Conservation (phyloP, 2,797 vertebrate species). For the Rhinatrema bivittatum region DNA sequence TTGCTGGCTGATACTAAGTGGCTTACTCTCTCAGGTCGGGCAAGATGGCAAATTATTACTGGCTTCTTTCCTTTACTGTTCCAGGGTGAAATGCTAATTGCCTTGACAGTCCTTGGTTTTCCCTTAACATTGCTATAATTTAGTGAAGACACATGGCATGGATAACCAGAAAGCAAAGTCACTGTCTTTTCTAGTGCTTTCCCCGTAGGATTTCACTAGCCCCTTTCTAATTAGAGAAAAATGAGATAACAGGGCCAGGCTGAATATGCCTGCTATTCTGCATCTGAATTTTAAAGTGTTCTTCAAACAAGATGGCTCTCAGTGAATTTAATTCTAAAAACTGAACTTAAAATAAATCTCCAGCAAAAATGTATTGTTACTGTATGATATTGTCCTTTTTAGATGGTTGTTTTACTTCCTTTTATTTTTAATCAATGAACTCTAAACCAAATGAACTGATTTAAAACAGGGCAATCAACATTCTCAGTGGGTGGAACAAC, state of each 20-base stretch:
- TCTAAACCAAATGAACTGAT: no score
- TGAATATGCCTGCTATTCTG: slow-evolving; percentile 9
- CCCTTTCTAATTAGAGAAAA: slow-evolving; percentile 35
- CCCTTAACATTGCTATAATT: slow-evolving; percentile 36
- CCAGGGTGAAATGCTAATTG: slow-evolving; percentile 19
- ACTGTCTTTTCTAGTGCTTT: slow-evolving; percentile 16
- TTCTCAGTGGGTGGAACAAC: no score
- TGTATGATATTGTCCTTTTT: not conserved
- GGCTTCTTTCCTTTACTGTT: slow-evolving; percentile 23
- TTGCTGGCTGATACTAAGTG: slow-evolving; percentile 5
- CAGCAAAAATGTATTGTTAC: not conserved
- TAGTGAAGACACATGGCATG: slow-evolving; percentile 24
- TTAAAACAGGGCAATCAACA: no score
- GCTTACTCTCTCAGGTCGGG: slow-evolving; percentile 11
- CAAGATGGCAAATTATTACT: slow-evolving; percentile 6
- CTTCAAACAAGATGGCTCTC: no score
- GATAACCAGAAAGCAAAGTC: slow-evolving; percentile 28
- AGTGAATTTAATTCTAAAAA: slow-evolving; percentile 12
- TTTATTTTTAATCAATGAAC: not conserved
- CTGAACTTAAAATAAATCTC: not conserved
- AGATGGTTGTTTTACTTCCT: no score
- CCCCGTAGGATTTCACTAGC: slow-evolving; percentile 18
- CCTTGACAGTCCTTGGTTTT: slow-evolving; percentile 18
- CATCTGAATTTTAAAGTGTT: slow-evolving; percentile 9
- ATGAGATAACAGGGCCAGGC: slow-evolving; percentile 2